Evolutionary conservation across 1,140 invertebrate genomes (phyloP), one percentile per base, ranked within the genome.

Genomic region (Tribolium castaneum): DNA sequence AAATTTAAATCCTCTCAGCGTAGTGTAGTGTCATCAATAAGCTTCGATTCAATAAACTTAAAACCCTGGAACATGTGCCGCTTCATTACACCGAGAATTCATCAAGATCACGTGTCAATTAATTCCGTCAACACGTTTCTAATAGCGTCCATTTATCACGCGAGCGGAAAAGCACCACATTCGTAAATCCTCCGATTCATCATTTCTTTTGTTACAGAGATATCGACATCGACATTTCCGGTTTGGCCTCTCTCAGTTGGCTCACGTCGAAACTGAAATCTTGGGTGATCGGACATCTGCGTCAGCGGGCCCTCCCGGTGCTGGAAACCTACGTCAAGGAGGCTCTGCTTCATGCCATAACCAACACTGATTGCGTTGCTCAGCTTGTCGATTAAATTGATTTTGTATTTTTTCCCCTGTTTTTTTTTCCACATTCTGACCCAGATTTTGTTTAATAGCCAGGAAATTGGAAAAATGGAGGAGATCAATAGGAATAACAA

Each of bases 201-300:
- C 54, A 59, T 59, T 34, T 71, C 7, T 56, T 75, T 74, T 80
- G 14, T 84, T 84, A 59, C 80, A 84, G 83, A 3, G 81, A 82
- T 39, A 81, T 82, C 16, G 81, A 83, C 66, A 80, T 80, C 12
- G 82, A 83, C 62, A 54, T 82, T 6, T 82, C 81, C 12, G 81
- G 82, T 16, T 50, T 84, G 13, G 83, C 81, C 9, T 83, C 82
- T n/a, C 76, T 84, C 22, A 83, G 80, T 72, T 84, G 83, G 83
- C 79, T 84, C n/a, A 72, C 74, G 14, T 74, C 80, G 14, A 79
- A 76, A 78, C 16, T 83, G 6, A 73, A 78, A 22, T 82, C 81
- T 6, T 84, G 83, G 82, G 71, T 81, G n/a, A 78, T 84, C 9
- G 83, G 80, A 6, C 77, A 83, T 78, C 75, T 83, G 13, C 78